phyloP scores from a whole-genome alignment of 2,888 invertebrate genomes.

The Teinopalpus imperialis region DNA sequence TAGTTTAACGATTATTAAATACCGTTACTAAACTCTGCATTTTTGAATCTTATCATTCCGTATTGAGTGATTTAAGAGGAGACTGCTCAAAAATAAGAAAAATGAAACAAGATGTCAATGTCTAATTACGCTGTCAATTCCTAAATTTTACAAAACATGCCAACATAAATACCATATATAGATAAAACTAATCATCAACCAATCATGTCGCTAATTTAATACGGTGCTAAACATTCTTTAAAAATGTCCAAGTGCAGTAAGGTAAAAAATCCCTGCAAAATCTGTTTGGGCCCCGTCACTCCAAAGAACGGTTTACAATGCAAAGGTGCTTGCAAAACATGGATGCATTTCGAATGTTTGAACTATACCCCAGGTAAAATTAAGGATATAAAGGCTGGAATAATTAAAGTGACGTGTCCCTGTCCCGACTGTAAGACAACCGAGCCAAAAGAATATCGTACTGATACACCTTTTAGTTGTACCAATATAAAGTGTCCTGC shows the following conservation, averaged over 20 bases:
- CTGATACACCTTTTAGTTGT: slow-evolving; percentile 51
- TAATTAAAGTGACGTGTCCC: slow-evolving; percentile 62
- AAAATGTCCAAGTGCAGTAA: slow-evolving; percentile 53
- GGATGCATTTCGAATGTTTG: slow-evolving; percentile 64
- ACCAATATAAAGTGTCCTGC: slow-evolving; percentile 54
- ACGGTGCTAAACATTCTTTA: slow-evolving; percentile 32
- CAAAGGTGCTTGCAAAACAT: slow-evolving; percentile 57
- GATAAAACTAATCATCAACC: slow-evolving; percentile 12
- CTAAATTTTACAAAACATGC: slow-evolving; percentile 22
- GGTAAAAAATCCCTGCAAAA: slow-evolving; percentile 63
- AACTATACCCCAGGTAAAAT: slow-evolving; percentile 66
- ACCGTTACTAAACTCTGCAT: no score
- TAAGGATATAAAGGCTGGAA: slow-evolving; percentile 57
- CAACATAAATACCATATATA: slow-evolving; percentile 14
- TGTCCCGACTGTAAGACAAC: slow-evolving; percentile 62
- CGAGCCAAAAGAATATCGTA: slow-evolving; percentile 48
- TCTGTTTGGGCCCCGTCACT: slow-evolving; percentile 55
- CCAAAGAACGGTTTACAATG: slow-evolving; percentile 60
- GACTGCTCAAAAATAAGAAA: slow-evolving; percentile 23
- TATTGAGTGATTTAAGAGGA: no score
- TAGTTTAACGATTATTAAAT: no score
- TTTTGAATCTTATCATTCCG: no score
- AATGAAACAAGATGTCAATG: slow-evolving; percentile 16
- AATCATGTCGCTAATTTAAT: slow-evolving; percentile 27
- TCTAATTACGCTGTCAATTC: slow-evolving; percentile 16